Percentiles rank a stretch among this genome's conserved stretches.
Conservation (phyloP, 2,113 vertebrate species). For the Tachycineta bicolor region DNA sequence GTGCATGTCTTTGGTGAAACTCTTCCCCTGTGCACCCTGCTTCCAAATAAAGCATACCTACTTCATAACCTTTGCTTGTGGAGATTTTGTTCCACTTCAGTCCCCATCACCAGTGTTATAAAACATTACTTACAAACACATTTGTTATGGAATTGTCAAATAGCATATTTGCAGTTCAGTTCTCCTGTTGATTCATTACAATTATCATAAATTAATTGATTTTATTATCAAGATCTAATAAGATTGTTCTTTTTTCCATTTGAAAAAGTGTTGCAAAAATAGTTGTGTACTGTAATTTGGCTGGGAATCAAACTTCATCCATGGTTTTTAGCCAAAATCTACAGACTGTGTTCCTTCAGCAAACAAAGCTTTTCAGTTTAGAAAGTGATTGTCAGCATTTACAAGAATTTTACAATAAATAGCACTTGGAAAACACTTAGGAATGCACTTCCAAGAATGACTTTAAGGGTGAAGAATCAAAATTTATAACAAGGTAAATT, state of each 20-base stretch:
- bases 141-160: background rate
- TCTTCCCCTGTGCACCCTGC: background rate
- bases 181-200: background rate
- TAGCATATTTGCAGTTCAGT: background rate
- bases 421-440: background rate
- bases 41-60: too few relatives aligned
- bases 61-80: background rate
- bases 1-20: too few relatives aligned
- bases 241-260: conserved; percentile 12
- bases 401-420: background rate
- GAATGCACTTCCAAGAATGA: background rate
- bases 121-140: background rate
- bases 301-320: background rate
- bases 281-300: background rate
- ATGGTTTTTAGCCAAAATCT: background rate
- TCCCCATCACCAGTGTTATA: background rate
- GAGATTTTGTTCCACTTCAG: background rate
- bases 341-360: background rate
- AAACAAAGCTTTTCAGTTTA: background rate
- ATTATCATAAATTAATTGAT: background rate
- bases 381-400: background rate
- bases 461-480: background rate
- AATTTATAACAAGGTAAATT: background rate
- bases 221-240: background rate
- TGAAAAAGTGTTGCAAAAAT: background rate